Evolutionary conservation across 2,113 vertebrate genomes (phyloP), one percentile per base, ranked within the genome.

Genomic region (Pseudorhombus dupliciocellatus): DNA sequence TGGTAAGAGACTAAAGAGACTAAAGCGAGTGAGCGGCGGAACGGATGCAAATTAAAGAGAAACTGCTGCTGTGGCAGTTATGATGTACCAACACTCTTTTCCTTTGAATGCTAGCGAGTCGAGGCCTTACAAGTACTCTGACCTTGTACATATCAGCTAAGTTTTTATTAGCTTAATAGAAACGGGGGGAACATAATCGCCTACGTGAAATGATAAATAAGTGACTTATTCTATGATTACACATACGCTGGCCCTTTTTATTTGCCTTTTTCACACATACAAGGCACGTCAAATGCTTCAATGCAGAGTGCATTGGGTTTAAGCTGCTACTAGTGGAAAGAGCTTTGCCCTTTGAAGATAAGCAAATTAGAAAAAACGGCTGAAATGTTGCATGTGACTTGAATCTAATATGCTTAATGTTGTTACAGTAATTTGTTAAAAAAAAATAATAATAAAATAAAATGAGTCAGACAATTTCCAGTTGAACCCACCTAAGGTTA

Each of bases 191-290:
- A 75, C 72, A 31, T 0, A 10, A 63, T 73, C 78, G 61, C 80
- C 69, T 14, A 77, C 76, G 68, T 69, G 62, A 70, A 73, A 58
- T 51, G 78, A 87, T 90, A 89, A 88, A 90, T 83, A 74, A 89
- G 79, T 89, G 76, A 76, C 87, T 85, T 83, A 81, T 88, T 57
- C 5, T 15, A 28, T 73, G 58, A 84, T 82, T 75, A 61, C 70
- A 78, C 12, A 48, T 54, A 72, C 63, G 56, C 50, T 62, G 65
- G 51, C 55, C 60, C 31, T 54, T 67, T 70, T 66, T 58, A 70
- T 76, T 65, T 63, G 72, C 65, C 54, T 72, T 72, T 60, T 40
- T 25, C 50, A 77, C 74, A 44, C 28, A 48, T 67, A 53, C 51
- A 69, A 79, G 61, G 52, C 73, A 77, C 51, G 73, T 81, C 66